A percentile compares a stretch with the other conserved stretches of the same genome.
phyloP scores from a whole-genome alignment of 2,888 invertebrate genomes.

The Xylocampa areola region DNA sequence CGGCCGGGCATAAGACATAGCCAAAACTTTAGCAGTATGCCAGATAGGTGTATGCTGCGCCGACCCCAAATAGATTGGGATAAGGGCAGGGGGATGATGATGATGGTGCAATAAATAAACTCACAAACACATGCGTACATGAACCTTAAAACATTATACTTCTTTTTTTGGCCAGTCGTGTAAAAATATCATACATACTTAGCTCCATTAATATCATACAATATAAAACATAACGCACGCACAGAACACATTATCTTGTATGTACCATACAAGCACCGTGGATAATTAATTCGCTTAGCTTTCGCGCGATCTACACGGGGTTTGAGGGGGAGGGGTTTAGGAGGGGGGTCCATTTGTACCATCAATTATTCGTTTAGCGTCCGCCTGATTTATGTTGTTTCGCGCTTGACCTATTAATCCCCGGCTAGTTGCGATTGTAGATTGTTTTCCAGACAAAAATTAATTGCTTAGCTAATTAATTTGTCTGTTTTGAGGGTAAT shows the following conservation, averaged over 20 bases:
- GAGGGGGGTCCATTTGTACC: conserved; percentile 75
- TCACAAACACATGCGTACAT: too few species aligned
- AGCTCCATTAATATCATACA: background rate
- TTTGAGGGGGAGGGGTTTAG: conserved; percentile 20
- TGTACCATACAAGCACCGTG: conserved; percentile 44
- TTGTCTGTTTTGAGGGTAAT: conserved; percentile 20
- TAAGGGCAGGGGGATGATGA: too few species aligned
- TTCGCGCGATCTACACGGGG: conserved; percentile 46
- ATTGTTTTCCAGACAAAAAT: conserved; percentile 66
- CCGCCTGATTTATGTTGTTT: conserved; percentile 72
- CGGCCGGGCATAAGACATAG: too few species aligned
- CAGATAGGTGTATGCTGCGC: too few species aligned
- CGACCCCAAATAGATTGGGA: too few species aligned
- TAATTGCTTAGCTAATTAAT: conserved; percentile 57
- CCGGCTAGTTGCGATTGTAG: conserved; percentile 58
- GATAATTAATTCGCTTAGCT: conserved; percentile 75
- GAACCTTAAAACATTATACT: too few species aligned
- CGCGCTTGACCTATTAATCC: conserved; percentile 74
- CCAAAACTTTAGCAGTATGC: too few species aligned
- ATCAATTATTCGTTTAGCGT: conserved; percentile 82
- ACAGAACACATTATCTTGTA: conserved; percentile 39
- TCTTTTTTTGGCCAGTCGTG: background rate
- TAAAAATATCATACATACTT: conserved; percentile 4
- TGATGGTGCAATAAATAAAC: too few species aligned
- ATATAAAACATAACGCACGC: conserved; percentile 7